Evolutionary conservation across 2,113 vertebrate species (phyloP).

Genomic region (Ia io): DNA sequence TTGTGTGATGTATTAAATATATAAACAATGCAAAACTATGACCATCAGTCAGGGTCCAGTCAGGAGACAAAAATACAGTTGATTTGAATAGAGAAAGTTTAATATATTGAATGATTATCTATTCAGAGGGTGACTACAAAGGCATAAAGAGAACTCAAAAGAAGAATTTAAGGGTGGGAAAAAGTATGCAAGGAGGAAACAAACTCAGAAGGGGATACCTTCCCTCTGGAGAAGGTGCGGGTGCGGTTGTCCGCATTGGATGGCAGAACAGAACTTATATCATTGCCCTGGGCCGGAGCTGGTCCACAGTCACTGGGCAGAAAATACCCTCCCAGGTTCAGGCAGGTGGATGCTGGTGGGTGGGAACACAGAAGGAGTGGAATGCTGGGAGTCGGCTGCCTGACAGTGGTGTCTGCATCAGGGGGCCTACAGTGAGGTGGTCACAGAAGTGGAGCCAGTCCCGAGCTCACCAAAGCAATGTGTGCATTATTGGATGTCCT

Average conservation of each 20-base stretch:
- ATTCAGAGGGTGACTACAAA: neutral
- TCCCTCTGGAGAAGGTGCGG: neutral
- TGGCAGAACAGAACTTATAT: neutral
- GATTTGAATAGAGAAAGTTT: neutral
- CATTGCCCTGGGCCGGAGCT: neutral
- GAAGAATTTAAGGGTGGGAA: neutral
- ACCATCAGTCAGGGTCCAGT: neutral
- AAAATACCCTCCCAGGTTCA: neutral
- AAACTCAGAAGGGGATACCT: neutral
- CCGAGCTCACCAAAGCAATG: neutral
- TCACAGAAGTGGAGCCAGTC: neutral
- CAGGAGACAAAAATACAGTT: neutral
- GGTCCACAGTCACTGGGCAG: neutral
- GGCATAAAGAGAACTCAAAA: neutral
- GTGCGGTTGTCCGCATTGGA: neutral
- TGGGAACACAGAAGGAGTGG: neutral
- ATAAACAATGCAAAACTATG: neutral
- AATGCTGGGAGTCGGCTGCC: neutral
- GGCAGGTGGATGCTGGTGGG: neutral
- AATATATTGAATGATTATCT: neutral
- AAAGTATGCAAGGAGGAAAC: neutral
- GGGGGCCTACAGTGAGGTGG: neutral
- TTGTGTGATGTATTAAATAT: neutral
- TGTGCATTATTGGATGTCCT: neutral
- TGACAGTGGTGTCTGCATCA: neutral